Evolutionary conservation across 2,888 invertebrate species (phyloP).

Genomic region (Pollenia angustigena): DNA sequence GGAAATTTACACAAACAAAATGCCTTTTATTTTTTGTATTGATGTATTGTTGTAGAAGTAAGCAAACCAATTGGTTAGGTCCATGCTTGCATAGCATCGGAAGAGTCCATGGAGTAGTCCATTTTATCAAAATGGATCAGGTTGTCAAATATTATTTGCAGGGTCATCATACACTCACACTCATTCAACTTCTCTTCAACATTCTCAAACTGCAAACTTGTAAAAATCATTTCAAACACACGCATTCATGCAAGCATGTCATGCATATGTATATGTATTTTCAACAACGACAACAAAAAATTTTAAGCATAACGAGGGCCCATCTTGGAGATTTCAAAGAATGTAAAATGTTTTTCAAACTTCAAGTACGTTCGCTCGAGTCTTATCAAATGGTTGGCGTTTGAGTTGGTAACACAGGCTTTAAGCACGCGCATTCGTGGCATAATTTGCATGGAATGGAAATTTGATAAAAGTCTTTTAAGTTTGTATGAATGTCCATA

Average conservation of each 20-base stretch:
- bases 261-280: slow-evolving; percentile 22
- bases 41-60: too few relatives aligned
- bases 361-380: slow-evolving; percentile 18
- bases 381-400: too few relatives aligned
- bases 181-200: neutral
- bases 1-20: too few relatives aligned
- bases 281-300: neutral
- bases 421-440: slow-evolving; percentile 75
- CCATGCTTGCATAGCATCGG: too few relatives aligned
- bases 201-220: neutral
- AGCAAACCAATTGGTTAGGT: too few relatives aligned
- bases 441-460: slow-evolving; percentile 80
- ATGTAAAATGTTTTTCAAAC: slow-evolving; percentile 27
- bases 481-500: neutral
- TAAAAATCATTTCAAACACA: slow-evolving; percentile 19
- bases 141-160: too few relatives aligned
- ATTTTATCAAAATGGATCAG: too few relatives aligned
- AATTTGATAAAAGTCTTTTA: slow-evolving; percentile 77
- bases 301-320: neutral
- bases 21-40: too few relatives aligned
- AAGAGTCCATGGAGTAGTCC: too few relatives aligned
- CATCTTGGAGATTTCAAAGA: slow-evolving; percentile 27
- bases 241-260: slow-evolving; percentile 27
- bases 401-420: neutral
- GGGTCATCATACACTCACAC: neutral